Percentiles rank a stretch among this genome's conserved stretches.
phyloP scores from a whole-genome alignment of 1,140 invertebrate species.

The Microplitis demolitor region DNA sequence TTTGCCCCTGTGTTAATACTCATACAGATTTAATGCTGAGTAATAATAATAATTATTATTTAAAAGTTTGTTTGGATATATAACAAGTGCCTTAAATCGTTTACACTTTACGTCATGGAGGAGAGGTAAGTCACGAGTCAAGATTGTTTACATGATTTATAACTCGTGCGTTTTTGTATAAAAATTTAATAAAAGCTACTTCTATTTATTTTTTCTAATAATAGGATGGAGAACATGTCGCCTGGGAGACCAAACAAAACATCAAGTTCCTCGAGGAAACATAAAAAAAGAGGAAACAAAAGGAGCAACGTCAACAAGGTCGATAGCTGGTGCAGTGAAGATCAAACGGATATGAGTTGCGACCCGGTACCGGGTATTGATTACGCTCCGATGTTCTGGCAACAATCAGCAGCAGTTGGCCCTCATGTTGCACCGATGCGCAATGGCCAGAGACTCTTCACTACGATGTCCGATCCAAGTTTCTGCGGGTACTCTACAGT shows the following conservation, averaged over 20 bases:
- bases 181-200: neutral
- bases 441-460: conserved; percentile 58
- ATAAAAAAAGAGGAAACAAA: conserved; percentile 22
- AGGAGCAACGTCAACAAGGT: conserved; percentile 1
- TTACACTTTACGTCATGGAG: conserved; percentile 9
- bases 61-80: neutral
- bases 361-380: conserved; percentile 32
- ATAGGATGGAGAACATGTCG: neutral
- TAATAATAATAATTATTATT: neutral
- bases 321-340: conserved; percentile 31
- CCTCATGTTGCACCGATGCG: conserved; percentile 32
- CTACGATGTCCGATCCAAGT: conserved; percentile 60
- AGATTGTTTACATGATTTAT: neutral
- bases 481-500: conserved; percentile 61
- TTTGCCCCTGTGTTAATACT: too few relatives aligned
- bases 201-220: neutral
- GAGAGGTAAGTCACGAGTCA: conserved; percentile 19
- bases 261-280: conserved; percentile 13
- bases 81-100: conserved; percentile 13
- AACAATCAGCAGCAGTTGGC: conserved; percentile 21
- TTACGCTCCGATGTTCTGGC: conserved; percentile 40
- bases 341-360: conserved; percentile 24
- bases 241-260: neutral
- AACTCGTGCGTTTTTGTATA: neutral
- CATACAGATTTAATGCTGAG: too few relatives aligned